Base-by-base conservation (phyloP, 2,888 invertebrate species). In the Pachydiplax longipennis region DNA sequence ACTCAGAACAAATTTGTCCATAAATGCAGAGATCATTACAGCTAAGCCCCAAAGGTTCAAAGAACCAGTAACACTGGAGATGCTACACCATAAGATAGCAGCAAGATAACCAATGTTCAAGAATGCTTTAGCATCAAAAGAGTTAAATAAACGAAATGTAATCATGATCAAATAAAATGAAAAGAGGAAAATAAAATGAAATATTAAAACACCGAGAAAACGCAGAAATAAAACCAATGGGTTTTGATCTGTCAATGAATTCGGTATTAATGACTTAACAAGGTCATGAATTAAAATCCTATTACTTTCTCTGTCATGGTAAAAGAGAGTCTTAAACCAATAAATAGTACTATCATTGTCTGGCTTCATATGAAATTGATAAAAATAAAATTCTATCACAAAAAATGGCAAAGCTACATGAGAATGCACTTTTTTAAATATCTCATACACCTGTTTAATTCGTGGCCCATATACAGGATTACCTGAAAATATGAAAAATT, bases 21-120 rank as follows among this genome's bases (percentile, higher is more conserved):
- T 87, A 58, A 87, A 87, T 65, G 65, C 61, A 61, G 87, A 87
- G 87, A 65, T 87, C 87, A 87, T n/a, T n/a, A 87, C 87, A 37
- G 87, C 87, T 37, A 87, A 65, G 12, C 87, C 87, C 87, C 87
- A 87, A 61, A 87, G 87, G 40, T 87, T 87, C 37, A 87, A 31
- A 0, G 61, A 58, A 31, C 83, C 35, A 6, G 83, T 35, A 35
- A 35, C 87, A 61, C 58, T 87, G 18, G 87, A 61, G 0, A 61
- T n/a, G 37, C 87, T 87, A 53, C 58, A 87, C 87, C 87, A 87
- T 25, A 87, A 61, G 37, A 87, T 87, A 37, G 58, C 22, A 37
- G 37, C 58, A 37, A 87, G 31, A 37, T 87, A 87, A 22, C n/a
- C 87, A 37, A 87, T 22, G 61, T 87, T 87, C 37, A 87, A 53